phyloP scores from a whole-genome alignment of 2,797 vertebrate species.

The Notoglanidium macrostoma region DNA sequence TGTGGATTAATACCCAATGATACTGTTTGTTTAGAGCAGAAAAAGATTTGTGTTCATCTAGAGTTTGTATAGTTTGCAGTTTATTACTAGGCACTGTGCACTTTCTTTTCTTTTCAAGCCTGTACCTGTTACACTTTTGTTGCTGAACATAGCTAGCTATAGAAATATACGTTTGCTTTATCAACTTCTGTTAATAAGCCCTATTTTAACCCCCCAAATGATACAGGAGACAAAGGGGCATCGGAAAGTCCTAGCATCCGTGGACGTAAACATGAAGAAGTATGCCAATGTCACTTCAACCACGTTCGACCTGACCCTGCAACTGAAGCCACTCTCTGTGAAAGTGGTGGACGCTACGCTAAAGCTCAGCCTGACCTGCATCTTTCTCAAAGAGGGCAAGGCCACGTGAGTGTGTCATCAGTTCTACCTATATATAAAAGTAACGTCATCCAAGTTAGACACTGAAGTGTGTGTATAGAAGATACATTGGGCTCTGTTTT shows the following conservation, averaged over 20 bases:
- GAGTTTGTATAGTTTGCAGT: neutral
- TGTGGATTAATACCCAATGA: neutral
- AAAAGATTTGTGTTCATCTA: neutral
- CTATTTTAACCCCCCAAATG: neutral
- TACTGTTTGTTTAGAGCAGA: neutral
- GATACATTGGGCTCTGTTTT: neutral
- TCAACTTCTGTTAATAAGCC: neutral
- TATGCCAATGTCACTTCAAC: conserved; percentile 77
- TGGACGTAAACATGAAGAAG: conserved; percentile 82
- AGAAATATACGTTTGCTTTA: neutral
- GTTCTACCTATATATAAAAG: neutral
- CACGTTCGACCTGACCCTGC: conserved; percentile 77
- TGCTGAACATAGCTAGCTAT: neutral
- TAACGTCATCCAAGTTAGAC: neutral
- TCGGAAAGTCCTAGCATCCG: conserved; percentile 84
- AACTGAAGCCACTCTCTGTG: conserved; percentile 84
- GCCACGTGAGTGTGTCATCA: conserved; percentile 81
- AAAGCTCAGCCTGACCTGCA: conserved; percentile 81
- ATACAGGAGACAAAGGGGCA: conserved; percentile 86
- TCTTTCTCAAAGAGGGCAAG: conserved; percentile 88
- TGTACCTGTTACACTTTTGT: neutral
- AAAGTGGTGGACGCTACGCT: conserved; percentile 87
- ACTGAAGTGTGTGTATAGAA: neutral
- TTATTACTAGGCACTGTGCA: neutral
- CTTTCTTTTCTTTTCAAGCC: neutral